phyloP scores from a whole-genome alignment of 2,888 invertebrate species.

The Myathropa florea region DNA sequence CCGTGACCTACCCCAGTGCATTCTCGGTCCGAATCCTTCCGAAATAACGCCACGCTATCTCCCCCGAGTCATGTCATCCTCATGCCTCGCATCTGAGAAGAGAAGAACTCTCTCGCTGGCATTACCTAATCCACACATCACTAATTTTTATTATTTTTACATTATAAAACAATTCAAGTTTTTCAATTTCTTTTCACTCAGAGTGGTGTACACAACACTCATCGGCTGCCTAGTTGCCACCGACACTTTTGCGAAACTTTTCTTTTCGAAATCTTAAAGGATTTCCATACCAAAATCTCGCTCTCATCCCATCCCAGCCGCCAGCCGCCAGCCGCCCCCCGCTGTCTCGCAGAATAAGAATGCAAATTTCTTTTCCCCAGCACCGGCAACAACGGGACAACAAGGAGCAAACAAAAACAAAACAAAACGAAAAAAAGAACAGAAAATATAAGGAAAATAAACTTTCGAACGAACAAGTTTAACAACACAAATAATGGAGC shows the following conservation, averaged over 20 bases:
- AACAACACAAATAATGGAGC: constrained; percentile 65
- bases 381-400: neutral
- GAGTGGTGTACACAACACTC: constrained; percentile 24
- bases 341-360: constrained; percentile 33
- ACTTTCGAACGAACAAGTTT: constrained; percentile 60
- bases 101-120: no score
- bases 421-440: neutral
- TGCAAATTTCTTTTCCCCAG: constrained; percentile 43
- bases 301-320: neutral
- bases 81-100: no score
- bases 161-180: constrained; percentile 56
- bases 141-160: constrained; percentile 54
- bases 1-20: no score
- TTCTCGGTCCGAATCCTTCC: no score
- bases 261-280: neutral
- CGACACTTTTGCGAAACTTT: neutral
- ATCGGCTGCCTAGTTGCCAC: constrained; percentile 29
- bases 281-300: neutral
- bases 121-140: constrained; percentile 20
- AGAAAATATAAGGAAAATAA: constrained; percentile 9
- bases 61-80: no score
- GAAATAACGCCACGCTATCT: no score
- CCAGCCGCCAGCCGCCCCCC: neutral
- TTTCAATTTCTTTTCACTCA: constrained; percentile 65
- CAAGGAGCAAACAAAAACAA: neutral